phyloP scores from a whole-genome alignment of 2,888 invertebrate genomes.

The Lasioglossum calceatum region DNA sequence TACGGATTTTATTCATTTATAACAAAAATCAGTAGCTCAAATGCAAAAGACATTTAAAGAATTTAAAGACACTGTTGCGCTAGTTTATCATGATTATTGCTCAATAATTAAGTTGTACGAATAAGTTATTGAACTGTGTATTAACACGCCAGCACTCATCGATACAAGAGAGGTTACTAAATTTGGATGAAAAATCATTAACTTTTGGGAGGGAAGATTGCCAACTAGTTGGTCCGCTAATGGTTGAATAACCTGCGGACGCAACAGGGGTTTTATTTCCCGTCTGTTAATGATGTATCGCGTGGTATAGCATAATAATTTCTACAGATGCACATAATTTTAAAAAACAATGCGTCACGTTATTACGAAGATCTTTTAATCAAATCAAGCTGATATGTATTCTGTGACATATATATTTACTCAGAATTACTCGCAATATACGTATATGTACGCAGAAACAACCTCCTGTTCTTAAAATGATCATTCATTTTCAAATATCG shows the following conservation, averaged over 20 bases:
- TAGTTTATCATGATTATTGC: not conserved
- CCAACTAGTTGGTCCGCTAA: slow-evolving; percentile 14
- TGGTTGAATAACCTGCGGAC: slow-evolving; percentile 1
- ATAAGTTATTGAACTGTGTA: not conserved
- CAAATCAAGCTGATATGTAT: too few relatives aligned
- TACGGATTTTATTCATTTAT: not conserved
- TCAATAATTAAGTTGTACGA: not conserved
- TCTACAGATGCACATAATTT: not conserved
- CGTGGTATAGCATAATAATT: not conserved
- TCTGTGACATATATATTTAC: too few relatives aligned
- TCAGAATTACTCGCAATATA: not conserved
- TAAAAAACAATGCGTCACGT: not conserved
- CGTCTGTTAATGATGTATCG: not conserved
- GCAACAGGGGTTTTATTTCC: slow-evolving; percentile 15
- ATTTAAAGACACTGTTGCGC: not conserved
- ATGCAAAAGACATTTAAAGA: not conserved
- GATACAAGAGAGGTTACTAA: slow-evolving; percentile 11
- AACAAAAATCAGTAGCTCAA: not conserved
- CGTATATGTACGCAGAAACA: not conserved
- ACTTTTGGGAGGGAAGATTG: slow-evolving; percentile 8
- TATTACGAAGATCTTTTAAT: not conserved
- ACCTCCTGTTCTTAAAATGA: not conserved
- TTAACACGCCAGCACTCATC: not conserved
- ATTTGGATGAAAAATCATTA: slow-evolving; percentile 18
- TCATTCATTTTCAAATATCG: not conserved